A percentile compares a stretch with the other conserved stretches of the same genome.
Evolutionary conservation across 2,113 vertebrate genomes (phyloP).

Genomic region (Hippopotamus amphibius): DNA sequence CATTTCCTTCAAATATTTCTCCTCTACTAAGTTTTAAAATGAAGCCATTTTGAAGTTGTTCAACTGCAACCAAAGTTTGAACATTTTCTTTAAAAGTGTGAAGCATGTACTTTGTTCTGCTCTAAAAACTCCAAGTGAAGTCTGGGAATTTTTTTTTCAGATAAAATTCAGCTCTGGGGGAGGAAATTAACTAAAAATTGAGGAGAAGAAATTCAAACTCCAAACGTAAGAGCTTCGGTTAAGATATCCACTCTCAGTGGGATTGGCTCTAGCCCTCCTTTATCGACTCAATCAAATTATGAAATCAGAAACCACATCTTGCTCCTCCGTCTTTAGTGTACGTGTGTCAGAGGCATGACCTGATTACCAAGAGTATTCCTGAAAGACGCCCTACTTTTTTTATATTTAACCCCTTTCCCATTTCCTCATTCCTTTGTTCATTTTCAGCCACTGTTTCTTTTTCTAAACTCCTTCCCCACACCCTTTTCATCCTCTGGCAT

Average conservation of each 20-base stretch:
- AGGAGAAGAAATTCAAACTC: neutral
- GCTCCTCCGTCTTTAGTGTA: neutral
- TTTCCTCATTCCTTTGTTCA: constrained; percentile 11
- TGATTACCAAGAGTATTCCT: constrained; percentile 40
- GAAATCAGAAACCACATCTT: neutral
- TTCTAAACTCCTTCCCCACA: neutral
- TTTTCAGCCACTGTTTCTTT: neutral
- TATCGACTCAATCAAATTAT: constrained; percentile 9
- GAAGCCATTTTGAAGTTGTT: constrained; percentile 55
- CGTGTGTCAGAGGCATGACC: neutral
- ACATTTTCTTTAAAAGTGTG: constrained; percentile 47
- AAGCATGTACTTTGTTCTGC: constrained; percentile 52
- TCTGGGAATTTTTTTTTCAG: constrained; percentile 55
- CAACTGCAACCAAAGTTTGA: constrained; percentile 1
- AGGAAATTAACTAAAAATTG: neutral
- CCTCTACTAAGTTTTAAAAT: constrained; percentile 1
- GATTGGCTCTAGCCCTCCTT: neutral
- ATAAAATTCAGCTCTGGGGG: neutral
- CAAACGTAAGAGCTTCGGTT: neutral
- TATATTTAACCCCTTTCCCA: constrained; percentile 8
- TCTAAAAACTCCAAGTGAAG: constrained; percentile 50
- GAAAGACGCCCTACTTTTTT: constrained; percentile 30
- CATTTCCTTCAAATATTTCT: constrained; percentile 28
- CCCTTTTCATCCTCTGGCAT: neutral
- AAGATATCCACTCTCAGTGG: neutral